Conservation (phyloP, 2,113 vertebrate genomes). For the Helogale parvula region DNA sequence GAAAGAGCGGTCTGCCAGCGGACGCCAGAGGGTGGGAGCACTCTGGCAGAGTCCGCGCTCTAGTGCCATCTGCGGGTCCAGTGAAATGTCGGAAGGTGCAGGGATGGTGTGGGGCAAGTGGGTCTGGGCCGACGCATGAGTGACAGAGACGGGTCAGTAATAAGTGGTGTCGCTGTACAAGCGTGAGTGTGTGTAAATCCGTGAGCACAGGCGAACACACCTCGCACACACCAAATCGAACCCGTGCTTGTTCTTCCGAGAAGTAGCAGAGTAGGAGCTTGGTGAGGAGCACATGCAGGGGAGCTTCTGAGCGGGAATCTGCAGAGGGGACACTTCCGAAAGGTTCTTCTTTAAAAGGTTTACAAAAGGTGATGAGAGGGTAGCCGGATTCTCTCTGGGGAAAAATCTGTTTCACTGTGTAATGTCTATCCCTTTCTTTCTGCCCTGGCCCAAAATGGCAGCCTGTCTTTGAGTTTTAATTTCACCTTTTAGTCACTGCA, state of each 20-base stretch:
- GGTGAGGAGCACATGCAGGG: not conserved
- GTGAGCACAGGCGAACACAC: not conserved
- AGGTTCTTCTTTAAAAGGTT: not conserved
- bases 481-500: not conserved
- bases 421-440: not conserved
- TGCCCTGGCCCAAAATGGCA: not conserved
- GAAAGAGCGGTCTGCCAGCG: too few relatives aligned
- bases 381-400: not conserved
- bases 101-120: not conserved
- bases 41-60: not conserved
- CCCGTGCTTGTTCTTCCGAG: not conserved
- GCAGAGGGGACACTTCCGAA: not conserved
- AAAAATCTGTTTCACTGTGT: not conserved
- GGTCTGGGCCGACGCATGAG: rapidly evolving
- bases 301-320: not conserved
- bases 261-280: not conserved
- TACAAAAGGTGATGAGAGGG: not conserved
- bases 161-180: rapidly evolving
- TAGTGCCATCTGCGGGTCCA: not conserved
- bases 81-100: rapidly evolving
- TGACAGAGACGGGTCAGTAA: not conserved
- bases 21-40: rapidly evolving
- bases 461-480: not conserved
- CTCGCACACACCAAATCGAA: not conserved
- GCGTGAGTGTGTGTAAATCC: not conserved